phyloP scores from a whole-genome alignment of 2,797 vertebrate genomes.

The Amphiprion clarkii region DNA sequence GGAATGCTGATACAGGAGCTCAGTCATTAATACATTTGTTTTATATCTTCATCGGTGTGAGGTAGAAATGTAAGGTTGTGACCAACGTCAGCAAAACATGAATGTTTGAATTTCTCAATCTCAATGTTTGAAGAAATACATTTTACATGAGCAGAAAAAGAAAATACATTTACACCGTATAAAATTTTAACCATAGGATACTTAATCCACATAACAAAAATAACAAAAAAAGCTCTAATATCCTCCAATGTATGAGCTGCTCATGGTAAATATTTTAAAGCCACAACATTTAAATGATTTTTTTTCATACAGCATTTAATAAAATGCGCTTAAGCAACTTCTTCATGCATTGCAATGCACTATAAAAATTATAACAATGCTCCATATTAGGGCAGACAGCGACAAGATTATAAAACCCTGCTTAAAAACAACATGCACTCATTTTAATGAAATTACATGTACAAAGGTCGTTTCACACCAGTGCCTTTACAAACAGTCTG shows the following conservation, averaged over 20 bases:
- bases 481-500: constrained; percentile 81
- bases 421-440: constrained; percentile 92
- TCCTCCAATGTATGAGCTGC: constrained; percentile 85
- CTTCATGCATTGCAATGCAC: constrained; percentile 94
- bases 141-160: constrained; percentile 55
- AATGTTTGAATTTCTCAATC: constrained; percentile 49
- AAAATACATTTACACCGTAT: constrained; percentile 63
- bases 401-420: constrained; percentile 89
- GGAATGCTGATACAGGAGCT: constrained; percentile 76
- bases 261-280: constrained; percentile 89
- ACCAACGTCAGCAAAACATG: constrained; percentile 66
- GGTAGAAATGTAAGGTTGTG: constrained; percentile 81
- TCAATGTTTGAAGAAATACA: constrained; percentile 51
- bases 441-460: constrained; percentile 91
- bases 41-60: constrained; percentile 70
- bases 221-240: constrained; percentile 41
- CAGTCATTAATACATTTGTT: constrained; percentile 70
- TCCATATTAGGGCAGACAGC: constrained; percentile 86
- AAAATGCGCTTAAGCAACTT: constrained; percentile 92
- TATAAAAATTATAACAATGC: constrained; percentile 94
- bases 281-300: constrained; percentile 90
- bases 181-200: constrained; percentile 53
- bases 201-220: constrained; percentile 56
- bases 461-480: constrained; percentile 86
- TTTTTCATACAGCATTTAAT: constrained; percentile 92